phyloP scores from a whole-genome alignment of 2,797 vertebrate species.

The Delichon dasypus region DNA sequence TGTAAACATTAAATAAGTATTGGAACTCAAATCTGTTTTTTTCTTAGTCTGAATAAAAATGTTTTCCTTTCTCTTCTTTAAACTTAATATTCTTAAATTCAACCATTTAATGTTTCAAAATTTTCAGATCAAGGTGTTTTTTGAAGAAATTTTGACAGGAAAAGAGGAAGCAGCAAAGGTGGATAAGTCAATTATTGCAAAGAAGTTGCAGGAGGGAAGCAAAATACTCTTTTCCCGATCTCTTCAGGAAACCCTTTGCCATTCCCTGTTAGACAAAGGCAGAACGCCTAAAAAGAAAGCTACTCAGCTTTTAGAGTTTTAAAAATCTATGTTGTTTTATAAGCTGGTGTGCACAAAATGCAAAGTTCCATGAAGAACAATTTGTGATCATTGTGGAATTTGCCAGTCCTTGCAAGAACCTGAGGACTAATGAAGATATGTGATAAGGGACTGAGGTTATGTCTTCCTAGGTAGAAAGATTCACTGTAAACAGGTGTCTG shows the following conservation, averaged over 20 bases:
- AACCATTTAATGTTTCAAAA: not conserved
- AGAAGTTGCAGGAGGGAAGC: not conserved
- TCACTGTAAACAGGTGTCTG: not conserved
- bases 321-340: not conserved
- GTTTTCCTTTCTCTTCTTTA: not conserved
- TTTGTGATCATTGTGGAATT: not conserved
- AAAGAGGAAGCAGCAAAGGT: not conserved
- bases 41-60: not conserved
- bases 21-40: not conserved
- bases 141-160: not conserved
- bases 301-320: not conserved
- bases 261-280: not conserved
- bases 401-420: not conserved
- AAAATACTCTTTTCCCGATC: not conserved
- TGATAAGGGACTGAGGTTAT: not conserved
- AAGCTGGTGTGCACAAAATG: not conserved
- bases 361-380: not conserved
- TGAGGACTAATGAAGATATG: not conserved
- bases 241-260: not conserved
- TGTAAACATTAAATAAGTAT: not conserved
- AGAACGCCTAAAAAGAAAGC: not conserved
- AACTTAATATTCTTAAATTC: not conserved
- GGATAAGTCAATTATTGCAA: not conserved
- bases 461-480: not conserved
- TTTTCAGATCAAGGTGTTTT: not conserved